phyloP scores from a whole-genome alignment of 2,113 vertebrate genomes.

The Myiozetetes cayanensis region DNA sequence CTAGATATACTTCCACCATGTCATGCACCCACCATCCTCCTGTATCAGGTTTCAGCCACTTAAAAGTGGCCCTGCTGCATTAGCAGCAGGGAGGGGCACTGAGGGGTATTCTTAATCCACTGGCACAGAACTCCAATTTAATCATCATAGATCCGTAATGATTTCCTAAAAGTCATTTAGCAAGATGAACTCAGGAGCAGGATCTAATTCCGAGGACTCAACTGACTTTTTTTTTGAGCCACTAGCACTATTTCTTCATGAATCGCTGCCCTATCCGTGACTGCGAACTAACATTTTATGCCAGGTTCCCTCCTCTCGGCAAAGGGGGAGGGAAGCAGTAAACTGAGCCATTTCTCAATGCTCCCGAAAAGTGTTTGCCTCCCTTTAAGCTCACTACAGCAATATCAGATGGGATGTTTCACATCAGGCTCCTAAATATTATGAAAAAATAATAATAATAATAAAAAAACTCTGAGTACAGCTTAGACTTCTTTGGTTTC shows the following conservation, averaged over 20 bases:
- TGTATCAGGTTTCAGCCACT: background rate
- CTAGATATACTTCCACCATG: background rate
- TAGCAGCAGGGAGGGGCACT: background rate
- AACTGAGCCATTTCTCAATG: background rate
- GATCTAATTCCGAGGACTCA: background rate
- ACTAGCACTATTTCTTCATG: background rate
- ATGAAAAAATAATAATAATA: background rate
- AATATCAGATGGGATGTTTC: accelerated
- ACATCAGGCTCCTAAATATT: background rate
- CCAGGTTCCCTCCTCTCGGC: background rate
- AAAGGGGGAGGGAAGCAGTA: background rate
- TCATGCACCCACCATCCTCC: too few relatives aligned
- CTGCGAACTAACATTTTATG: background rate
- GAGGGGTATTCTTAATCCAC: background rate
- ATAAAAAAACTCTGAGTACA: background rate
- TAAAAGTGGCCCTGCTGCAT: accelerated
- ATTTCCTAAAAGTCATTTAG: background rate
- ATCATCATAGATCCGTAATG: background rate
- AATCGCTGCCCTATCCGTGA: background rate
- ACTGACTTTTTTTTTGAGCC: background rate
- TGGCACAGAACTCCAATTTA: background rate
- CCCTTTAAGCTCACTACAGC: background rate
- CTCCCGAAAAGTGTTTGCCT: background rate
- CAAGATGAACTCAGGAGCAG: background rate
- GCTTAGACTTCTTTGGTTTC: background rate